phyloP scores from a whole-genome alignment of 2,797 vertebrate species.

The Eurystomus glaucurus region DNA sequence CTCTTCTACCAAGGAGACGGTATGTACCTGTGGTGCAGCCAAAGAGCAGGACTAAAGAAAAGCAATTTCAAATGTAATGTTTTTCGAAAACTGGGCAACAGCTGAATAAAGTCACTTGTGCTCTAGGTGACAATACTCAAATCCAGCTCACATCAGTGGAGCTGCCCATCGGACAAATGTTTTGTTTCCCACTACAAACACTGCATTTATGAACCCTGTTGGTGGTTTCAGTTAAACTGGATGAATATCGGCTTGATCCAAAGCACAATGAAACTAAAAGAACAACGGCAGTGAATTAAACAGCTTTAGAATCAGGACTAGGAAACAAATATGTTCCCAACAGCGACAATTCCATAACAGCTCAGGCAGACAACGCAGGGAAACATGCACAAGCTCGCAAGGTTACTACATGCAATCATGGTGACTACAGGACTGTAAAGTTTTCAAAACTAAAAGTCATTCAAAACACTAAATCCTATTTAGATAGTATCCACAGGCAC shows the following conservation, averaged over 20 bases:
- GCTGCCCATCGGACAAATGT: not conserved
- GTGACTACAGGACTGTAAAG: not conserved
- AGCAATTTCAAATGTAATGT: not conserved
- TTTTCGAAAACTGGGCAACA: not conserved
- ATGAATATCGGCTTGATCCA: not conserved
- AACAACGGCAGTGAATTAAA: conserved; percentile 18
- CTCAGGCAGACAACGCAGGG: not conserved
- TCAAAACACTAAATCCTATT: not conserved
- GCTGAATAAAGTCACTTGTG: not conserved
- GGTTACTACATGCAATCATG: not conserved
- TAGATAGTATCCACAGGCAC: not conserved
- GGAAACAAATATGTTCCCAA: not conserved
- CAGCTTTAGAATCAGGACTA: not conserved
- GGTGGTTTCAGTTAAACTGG: conserved; percentile 30
- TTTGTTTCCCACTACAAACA: conserved; percentile 4
- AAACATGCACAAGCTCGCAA: not conserved
- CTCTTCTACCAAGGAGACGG: not conserved
- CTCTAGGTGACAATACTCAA: not conserved
- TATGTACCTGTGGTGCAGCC: not conserved
- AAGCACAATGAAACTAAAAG: not conserved
- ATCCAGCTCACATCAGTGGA: not conserved
- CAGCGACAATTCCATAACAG: not conserved
- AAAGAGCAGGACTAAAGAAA: not conserved
- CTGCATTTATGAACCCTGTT: not conserved
- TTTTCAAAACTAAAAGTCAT: not conserved